Evolutionary conservation across 2,888 invertebrate genomes (phyloP), one percentile per base, ranked within the genome.

Genomic region (Pachliopta kotzebuea): DNA sequence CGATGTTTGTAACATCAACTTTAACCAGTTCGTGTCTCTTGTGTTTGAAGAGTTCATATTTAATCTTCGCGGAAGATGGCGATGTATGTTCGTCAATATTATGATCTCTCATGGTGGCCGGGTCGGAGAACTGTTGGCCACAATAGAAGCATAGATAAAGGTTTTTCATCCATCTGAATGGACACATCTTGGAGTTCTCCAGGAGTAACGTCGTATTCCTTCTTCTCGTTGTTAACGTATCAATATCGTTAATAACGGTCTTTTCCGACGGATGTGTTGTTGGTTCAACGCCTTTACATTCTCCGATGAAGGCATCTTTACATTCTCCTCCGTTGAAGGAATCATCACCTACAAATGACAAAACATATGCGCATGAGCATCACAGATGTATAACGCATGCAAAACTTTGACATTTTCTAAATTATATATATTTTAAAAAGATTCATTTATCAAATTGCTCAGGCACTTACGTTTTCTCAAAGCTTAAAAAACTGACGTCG

Each of bases 341-440:
- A 68, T 73, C 78, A 62, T 83, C 77, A 88, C 88, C 89, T 90
- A 90, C 83, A 88, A 89, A 85, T 79, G 78, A 88, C 79, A 88
- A 86, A 80, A 81, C 72, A 77, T 68, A 66, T 66, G 72, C 72
- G 75, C 74, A 76, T 84, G 70, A 80, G 73, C 76, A 69, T 74
- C 68, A 75, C 69, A 59, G 66, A 66, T 62, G 65, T 65, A 63
- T 37, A 57, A 67, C 37, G 50, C 72, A 74, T 72, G 70, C 72
- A 74, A 63, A 53, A 17, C 23, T 18, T 59, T 55, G 18, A 8
- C 8, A 24, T 42, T 57, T 23, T 63, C 50, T 26, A 18, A 49
- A 23, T 26, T 52, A 45, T n/a, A 60, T 8, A 7, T 60, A 23
- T 56, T 55, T 55, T n/a, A n/a, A 4, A 1, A 29, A 9, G n/a